Evolutionary conservation across 2,888 invertebrate genomes (phyloP).

Genomic region (Brachypalpus laphriformis): DNA sequence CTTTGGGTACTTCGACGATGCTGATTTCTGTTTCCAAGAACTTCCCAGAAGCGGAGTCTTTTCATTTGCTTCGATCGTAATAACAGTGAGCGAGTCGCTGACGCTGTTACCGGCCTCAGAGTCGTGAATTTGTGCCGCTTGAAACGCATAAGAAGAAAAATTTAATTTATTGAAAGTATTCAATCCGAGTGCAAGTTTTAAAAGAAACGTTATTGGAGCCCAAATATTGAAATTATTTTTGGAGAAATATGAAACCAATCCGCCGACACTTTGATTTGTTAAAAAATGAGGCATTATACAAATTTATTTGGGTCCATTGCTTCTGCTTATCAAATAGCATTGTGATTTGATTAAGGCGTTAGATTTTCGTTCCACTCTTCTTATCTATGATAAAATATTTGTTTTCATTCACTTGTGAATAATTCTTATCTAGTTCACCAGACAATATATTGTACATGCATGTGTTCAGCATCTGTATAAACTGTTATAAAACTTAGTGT

Average conservation of each 20-base stretch:
- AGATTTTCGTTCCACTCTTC: slow-evolving; percentile 4
- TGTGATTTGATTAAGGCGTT: neutral
- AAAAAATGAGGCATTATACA: slow-evolving; percentile 32
- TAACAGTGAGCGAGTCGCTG: slow-evolving; percentile 61
- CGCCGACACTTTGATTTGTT: slow-evolving; percentile 33
- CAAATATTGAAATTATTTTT: slow-evolving; percentile 6
- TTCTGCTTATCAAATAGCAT: slow-evolving; percentile 13
- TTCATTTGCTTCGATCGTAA: slow-evolving; percentile 76
- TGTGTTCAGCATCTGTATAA: neutral
- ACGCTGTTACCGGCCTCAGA: slow-evolving; percentile 24
- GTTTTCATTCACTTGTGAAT: slow-evolving; percentile 5
- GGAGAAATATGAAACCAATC: slow-evolving; percentile 31
- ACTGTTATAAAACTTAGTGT: neutral
- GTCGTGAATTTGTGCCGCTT: slow-evolving; percentile 20
- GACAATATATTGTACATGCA: neutral
- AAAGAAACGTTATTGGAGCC: neutral
- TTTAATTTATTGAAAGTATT: neutral
- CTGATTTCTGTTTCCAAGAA: slow-evolving; percentile 8
- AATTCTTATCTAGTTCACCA: slow-evolving; percentile 29
- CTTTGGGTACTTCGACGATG: neutral
- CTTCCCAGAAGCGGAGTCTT: slow-evolving; percentile 75
- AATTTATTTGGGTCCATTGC: neutral
- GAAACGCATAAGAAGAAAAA: slow-evolving; percentile 11
- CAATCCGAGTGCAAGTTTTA: slow-evolving; percentile 5
- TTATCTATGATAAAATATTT: slow-evolving; percentile 46